phyloP scores from a whole-genome alignment of 2,797 vertebrate genomes.

The Gadopsis bispinosus region DNA sequence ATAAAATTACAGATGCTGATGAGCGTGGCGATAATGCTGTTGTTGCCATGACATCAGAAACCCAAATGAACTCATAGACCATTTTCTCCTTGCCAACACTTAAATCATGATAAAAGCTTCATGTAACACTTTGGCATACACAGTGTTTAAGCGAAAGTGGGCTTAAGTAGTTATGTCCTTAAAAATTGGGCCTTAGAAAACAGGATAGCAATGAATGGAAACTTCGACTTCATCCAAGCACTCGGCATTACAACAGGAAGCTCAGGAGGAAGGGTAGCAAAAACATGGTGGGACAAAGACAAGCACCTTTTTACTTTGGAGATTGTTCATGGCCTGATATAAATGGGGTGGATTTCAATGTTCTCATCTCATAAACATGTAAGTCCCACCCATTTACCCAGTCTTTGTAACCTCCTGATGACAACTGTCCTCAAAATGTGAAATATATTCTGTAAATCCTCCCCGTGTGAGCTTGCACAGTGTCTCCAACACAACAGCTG shows the following conservation, averaged over 20 bases:
- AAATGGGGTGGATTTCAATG: neutral
- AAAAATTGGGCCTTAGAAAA: too few species aligned
- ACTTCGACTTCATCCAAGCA: too few species aligned
- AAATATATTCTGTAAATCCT: constrained; percentile 49
- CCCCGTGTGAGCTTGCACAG: constrained; percentile 16
- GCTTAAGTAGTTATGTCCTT: too few species aligned
- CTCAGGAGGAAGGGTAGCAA: too few species aligned
- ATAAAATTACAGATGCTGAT: neutral
- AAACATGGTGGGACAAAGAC: too few species aligned
- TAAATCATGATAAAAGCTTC: neutral
- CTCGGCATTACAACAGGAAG: too few species aligned
- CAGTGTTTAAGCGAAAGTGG: neutral
- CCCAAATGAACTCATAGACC: neutral
- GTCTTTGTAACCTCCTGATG: neutral
- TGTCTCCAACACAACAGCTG: constrained; percentile 62
- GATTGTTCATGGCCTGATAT: neutral
- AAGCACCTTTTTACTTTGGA: neutral
- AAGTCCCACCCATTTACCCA: neutral
- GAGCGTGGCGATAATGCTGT: neutral
- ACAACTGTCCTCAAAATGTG: constrained; percentile 4
- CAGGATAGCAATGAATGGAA: too few species aligned
- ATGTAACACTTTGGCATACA: neutral
- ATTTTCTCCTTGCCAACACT: neutral
- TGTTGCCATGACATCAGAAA: neutral
- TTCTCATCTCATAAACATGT: neutral